Evolutionary conservation across 2,113 vertebrate genomes (phyloP), one percentile per base, ranked within the genome.

Genomic region (Crotalus horridus): DNA sequence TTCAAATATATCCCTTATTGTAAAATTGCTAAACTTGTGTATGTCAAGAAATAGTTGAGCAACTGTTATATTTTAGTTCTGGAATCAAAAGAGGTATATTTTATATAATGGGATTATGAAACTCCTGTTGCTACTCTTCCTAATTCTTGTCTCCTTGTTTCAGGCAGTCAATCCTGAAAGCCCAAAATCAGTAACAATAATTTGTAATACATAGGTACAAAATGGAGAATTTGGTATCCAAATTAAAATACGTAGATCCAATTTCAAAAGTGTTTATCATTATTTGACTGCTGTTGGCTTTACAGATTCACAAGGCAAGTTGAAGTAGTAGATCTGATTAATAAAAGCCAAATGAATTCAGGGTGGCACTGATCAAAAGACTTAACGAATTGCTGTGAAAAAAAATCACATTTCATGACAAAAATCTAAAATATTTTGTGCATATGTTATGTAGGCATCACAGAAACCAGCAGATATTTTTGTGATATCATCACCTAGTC

Each of bases 41-140:
- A 94, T 91, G 89, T 92, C 93, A 95, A 93, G 85, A 88, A 92
- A 61, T 88, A 93, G 26, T 20, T 92, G 88, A 15, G 90, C 91
- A 92, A 55, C 86, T 96, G 93, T 95, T 95, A 91, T 95, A 91
- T 94, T 94, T 1, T 88, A 0, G 15, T 85, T 4, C 0, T 88
- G 94, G 55, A 17, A 90, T 93, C 92, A 94, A 87, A 93, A 88
- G 92, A 95, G 91, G 90, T 95, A 95, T 95, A 95, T 93, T 93
- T 91, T 93, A 94, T 39, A 24, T 92, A 17, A 0, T 95, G 91
- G 6, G 20, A 17, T 24, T 0, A 0, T 55, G 7, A 58, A 12
- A 20, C 21, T 81, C 1, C 1, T 0, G 2, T 15, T 87, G 33
- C 9, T 46, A 53, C 46, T 87, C 53, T 48, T n/a, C 87, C 46